Base-by-base conservation (phyloP, 2,797 vertebrate species). In the Rhodeus uyekii region DNA sequence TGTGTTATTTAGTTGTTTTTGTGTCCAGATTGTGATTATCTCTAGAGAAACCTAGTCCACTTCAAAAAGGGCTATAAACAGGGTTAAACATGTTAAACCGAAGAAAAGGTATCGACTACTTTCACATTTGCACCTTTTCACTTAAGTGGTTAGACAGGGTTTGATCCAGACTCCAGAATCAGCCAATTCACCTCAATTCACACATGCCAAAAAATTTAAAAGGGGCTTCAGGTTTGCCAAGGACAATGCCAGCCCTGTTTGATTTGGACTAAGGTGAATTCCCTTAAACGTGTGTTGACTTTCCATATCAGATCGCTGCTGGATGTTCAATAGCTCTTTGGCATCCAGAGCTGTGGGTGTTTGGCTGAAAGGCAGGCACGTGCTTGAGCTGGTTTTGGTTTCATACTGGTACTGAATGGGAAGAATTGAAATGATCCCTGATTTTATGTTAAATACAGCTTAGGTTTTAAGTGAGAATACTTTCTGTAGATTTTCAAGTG, bases 211-310 rank as follows among this genome's bases (percentile, higher is more conserved):
- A 27, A 76, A 84, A 74, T 76, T 39, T 32, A 14, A 39, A 46
- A 19, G 32, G 8, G 65, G n/a, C 5, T 53, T 13, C 44, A 38
- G 29, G 80, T 81, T 88, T 82, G 55, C 81, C 83, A 84, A 77
- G 86, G 86, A 87, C 87, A 89, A 87, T 79, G 82, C 71, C 63
- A 65, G 86, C 79, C 83, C 84, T 90, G 90, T 90, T 89, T 84
- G 78, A 67, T 72, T 79, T 87, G 86, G 87, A 84, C 80, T n/a
- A 32, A 83, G 74, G 86, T 75, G 75, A 76, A 83, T 84, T 84
- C 87, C 83, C 84, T 81, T 87, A 55, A n/a, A n/a, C n/a, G n/a
- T 46, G 38, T 81, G 69, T 82, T 83, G 83, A 88, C 42, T 83
- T 69, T 85, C 55, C 83, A 81, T 83, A 86, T 71, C 19, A 50